Percentiles rank a stretch among this genome's conserved stretches.
phyloP scores from a whole-genome alignment of 2,797 vertebrate genomes.

The Chromis chromis region DNA sequence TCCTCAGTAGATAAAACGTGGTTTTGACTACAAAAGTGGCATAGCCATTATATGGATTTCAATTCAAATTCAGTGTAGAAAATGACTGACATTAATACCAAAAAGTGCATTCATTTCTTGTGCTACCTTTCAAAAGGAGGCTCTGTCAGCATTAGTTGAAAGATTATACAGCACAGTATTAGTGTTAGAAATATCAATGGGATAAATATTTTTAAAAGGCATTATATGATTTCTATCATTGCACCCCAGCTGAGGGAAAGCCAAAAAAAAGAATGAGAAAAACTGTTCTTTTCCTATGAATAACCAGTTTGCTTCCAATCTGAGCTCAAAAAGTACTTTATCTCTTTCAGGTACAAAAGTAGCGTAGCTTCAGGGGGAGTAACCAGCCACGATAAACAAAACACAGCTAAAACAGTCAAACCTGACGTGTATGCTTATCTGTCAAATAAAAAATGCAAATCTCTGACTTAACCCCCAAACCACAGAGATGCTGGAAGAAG shows the following conservation, averaged over 20 bases:
- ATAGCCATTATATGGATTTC: no score
- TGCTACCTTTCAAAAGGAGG: background rate
- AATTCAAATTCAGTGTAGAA: no score
- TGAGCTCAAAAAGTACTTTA: background rate
- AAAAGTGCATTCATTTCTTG: background rate
- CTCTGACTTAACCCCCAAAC: background rate
- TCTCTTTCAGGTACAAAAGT: constrained; percentile 2
- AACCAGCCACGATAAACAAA: constrained; percentile 11
- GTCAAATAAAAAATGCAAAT: background rate
- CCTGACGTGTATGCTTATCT: no score
- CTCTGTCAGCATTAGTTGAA: background rate
- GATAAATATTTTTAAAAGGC: background rate
- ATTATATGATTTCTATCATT: background rate
- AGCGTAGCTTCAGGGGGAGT: background rate
- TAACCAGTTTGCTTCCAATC: background rate
- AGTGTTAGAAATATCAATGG: background rate
- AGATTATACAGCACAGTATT: background rate
- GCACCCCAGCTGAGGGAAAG: background rate
- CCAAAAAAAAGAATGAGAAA: no score
- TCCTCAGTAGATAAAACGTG: background rate
- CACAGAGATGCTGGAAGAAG: background rate
- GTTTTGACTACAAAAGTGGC: no score
- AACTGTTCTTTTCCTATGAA: background rate
- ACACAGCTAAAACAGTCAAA: background rate
- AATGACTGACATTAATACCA: background rate